Percentiles rank a stretch among this genome's conserved stretches.
Evolutionary conservation across 2,113 vertebrate species (phyloP).

Genomic region (Malurus elegans): DNA sequence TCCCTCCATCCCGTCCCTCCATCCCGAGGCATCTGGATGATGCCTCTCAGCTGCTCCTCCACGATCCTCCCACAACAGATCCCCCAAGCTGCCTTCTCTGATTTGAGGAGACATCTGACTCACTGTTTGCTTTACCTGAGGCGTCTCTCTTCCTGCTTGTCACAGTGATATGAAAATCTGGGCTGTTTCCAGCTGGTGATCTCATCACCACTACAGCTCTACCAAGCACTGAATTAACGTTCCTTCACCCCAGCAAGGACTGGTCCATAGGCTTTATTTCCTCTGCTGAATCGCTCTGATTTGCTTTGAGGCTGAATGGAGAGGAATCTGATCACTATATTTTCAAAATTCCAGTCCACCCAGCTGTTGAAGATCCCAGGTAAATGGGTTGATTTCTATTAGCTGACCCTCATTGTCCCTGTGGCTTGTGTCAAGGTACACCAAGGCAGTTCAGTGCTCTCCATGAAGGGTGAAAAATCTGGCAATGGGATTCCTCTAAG

Average conservation of each 20-base stretch:
- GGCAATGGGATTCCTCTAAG: background rate
- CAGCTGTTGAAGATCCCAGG: background rate
- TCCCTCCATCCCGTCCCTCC: background rate
- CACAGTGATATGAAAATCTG: background rate
- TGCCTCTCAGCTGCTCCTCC: background rate
- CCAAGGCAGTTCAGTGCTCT: background rate
- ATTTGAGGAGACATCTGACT: conserved; percentile 23
- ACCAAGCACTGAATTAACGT: background rate
- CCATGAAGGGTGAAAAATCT: background rate
- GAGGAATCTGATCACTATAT: background rate
- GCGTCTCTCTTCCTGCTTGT: background rate
- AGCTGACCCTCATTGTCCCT: background rate
- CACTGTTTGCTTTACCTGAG: conserved; percentile 29
- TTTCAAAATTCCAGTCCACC: background rate
- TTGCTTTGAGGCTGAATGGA: background rate
- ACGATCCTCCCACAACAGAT: background rate
- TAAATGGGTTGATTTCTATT: background rate
- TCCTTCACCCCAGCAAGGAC: background rate
- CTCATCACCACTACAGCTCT: background rate
- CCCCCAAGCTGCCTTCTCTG: background rate
- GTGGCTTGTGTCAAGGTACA: background rate
- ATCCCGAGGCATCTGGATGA: background rate
- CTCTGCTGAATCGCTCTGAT: background rate
- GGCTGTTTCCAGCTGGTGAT: background rate
- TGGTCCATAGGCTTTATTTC: background rate